Evolutionary conservation across 1,140 invertebrate species (phyloP).

Genomic region (Uloborus diversus): DNA sequence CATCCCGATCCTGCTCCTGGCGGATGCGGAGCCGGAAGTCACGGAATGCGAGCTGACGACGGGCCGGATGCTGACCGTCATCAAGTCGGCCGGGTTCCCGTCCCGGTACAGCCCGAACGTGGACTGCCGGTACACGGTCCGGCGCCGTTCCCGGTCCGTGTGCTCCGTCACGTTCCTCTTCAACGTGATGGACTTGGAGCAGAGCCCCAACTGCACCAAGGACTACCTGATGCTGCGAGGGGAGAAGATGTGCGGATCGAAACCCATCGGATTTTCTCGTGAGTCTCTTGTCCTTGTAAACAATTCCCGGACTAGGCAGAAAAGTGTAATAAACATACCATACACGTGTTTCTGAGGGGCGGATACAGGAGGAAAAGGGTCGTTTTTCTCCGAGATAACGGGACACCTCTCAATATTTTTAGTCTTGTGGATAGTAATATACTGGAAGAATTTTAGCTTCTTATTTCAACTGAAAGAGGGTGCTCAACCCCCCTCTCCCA

Average conservation of each 20-base stretch:
- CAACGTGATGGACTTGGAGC: slow-evolving; percentile 58
- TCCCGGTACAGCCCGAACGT: slow-evolving; percentile 47
- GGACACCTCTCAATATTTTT: no score
- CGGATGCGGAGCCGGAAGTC: slow-evolving; percentile 7
- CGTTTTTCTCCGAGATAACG: no score
- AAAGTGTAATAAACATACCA: no score
- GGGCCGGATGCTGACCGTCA: slow-evolving; percentile 47
- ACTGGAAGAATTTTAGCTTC: no score
- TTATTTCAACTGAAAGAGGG: no score
- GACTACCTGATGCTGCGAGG: slow-evolving; percentile 54
- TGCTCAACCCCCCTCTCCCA: no score
- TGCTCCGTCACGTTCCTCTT: slow-evolving; percentile 58
- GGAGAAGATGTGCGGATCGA: slow-evolving; percentile 56
- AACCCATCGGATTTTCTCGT: slow-evolving; percentile 54
- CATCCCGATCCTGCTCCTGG: neutral
- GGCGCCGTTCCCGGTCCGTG: slow-evolving; percentile 28
- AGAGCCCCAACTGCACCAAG: slow-evolving; percentile 43
- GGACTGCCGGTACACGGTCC: slow-evolving; percentile 56
- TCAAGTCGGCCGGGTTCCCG: slow-evolving; percentile 56
- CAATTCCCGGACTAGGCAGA: no score
- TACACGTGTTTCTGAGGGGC: no score
- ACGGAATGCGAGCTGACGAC: slow-evolving; percentile 53
- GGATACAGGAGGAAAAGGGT: no score
- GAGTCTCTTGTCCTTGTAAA: no score
- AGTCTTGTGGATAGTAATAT: no score